Conservation (phyloP, 2,888 invertebrate genomes). For the Agriotes lineatus region DNA sequence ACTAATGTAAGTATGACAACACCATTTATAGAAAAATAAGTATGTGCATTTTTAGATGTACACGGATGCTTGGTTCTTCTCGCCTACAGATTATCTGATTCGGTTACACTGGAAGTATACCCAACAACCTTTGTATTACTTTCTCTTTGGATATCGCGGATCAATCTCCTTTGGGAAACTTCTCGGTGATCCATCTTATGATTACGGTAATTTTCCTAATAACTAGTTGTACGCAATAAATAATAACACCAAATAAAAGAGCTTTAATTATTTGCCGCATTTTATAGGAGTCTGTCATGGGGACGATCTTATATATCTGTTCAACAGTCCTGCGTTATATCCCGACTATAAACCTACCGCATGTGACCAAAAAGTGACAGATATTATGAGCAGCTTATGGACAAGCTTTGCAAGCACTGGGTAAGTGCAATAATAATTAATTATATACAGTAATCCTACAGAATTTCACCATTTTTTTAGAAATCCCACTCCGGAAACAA, state of each 20-base stretch:
- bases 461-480: neutral
- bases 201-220: conserved; percentile 32
- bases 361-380: conserved; percentile 69
- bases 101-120: conserved; percentile 69
- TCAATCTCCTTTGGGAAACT: neutral
- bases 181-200: neutral
- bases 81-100: conserved; percentile 74
- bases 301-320: conserved; percentile 82
- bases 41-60: conserved; percentile 71
- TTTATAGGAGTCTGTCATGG: conserved; percentile 80
- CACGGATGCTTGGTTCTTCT: conserved; percentile 80
- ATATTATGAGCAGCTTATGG: conserved; percentile 76
- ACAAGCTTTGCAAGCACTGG: conserved; percentile 66
- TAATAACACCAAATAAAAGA: neutral
- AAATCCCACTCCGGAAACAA: conserved; percentile 46
- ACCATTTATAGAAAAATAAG: neutral
- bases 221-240: too few relatives aligned
- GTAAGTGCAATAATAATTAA: neutral
- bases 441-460: conserved; percentile 60
- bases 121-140: conserved; percentile 73
- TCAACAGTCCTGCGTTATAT: neutral
- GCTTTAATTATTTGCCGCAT: neutral
- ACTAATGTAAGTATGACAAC: conserved; percentile 61
- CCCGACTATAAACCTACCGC: conserved; percentile 53
- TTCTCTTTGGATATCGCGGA: conserved; percentile 55